Evolutionary conservation across 1,140 invertebrate genomes (phyloP).

Genomic region (Drosophila yakuba): DNA sequence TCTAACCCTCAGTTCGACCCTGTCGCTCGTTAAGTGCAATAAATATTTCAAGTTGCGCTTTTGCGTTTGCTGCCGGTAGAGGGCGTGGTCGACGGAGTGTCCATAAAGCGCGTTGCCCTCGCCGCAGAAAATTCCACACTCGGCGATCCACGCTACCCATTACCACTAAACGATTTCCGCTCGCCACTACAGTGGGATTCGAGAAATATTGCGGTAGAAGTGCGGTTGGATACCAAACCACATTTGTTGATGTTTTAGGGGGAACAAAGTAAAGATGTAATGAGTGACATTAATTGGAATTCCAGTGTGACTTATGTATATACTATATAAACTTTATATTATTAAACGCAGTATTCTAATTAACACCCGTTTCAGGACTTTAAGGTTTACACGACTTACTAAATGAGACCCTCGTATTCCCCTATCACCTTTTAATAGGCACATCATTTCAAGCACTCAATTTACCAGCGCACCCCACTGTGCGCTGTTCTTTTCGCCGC

Average conservation of each 20-base stretch:
- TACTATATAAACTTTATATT: too few relatives aligned
- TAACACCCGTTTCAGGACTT: too few relatives aligned
- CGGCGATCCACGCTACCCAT: conserved; percentile 31
- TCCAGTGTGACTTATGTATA: too few relatives aligned
- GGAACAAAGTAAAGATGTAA: too few relatives aligned
- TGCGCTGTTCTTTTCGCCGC: conserved; percentile 58
- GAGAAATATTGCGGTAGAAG: too few relatives aligned
- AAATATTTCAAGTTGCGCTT: conserved; percentile 81
- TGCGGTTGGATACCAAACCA: too few relatives aligned
- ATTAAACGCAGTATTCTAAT: too few relatives aligned
- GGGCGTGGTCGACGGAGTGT: conserved; percentile 65
- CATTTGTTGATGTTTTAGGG: too few relatives aligned
- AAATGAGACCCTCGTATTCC: neutral
- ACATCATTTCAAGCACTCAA: neutral
- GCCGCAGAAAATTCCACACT: conserved; percentile 32
- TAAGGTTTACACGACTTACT: too few relatives aligned
- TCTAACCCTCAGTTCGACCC: conserved; percentile 24
- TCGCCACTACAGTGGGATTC: conserved; percentile 25
- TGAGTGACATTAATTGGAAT: too few relatives aligned
- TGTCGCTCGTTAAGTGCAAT: conserved; percentile 69
- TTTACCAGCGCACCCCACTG: conserved; percentile 5
- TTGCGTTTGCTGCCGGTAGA: conserved; percentile 50
- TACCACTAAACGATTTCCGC: conserved; percentile 53
- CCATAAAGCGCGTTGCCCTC: conserved; percentile 54
- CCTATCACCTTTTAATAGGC: neutral